phyloP scores from a whole-genome alignment of 1,140 invertebrate species.

The Cylas formicarius region DNA sequence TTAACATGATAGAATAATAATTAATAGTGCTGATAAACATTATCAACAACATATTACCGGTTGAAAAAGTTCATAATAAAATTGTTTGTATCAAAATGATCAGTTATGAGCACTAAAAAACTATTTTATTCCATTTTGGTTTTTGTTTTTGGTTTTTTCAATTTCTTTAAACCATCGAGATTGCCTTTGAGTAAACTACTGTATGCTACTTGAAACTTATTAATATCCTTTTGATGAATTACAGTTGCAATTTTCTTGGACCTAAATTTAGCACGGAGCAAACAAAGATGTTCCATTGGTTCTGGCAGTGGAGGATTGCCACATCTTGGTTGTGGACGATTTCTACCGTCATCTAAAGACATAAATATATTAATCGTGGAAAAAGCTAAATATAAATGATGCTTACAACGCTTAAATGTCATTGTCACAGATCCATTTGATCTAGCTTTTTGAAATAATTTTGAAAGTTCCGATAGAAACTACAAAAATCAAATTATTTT shows the following conservation, averaged over 20 bases:
- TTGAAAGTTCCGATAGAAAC: slow-evolving; percentile 59
- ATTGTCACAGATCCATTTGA: slow-evolving; percentile 55
- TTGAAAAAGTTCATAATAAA: too few relatives aligned
- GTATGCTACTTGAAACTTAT: slow-evolving; percentile 78
- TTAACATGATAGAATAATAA: too few relatives aligned
- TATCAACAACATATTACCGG: slow-evolving; percentile 4
- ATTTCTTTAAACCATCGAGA: slow-evolving; percentile 77
- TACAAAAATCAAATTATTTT: slow-evolving; percentile 42
- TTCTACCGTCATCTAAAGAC: slow-evolving; percentile 64
- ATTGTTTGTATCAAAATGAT: too few relatives aligned
- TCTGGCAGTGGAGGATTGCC: slow-evolving; percentile 51
- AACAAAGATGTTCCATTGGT: slow-evolving; percentile 62
- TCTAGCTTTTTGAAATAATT: slow-evolving; percentile 60
- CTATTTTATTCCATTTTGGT: slow-evolving; percentile 53
- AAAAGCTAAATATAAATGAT: slow-evolving; percentile 2
- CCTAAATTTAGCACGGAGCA: slow-evolving; percentile 61
- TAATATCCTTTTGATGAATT: slow-evolving; percentile 73
- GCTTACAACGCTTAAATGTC: slow-evolving; percentile 65
- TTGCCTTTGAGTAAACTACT: slow-evolving; percentile 77
- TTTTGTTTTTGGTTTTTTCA: slow-evolving; percentile 71
- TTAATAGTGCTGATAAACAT: too few relatives aligned
- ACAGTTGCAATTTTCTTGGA: slow-evolving; percentile 74
- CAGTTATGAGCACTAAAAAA: too few relatives aligned
- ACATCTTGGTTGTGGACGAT: slow-evolving; percentile 58
- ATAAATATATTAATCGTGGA: slow-evolving; percentile 5